phyloP scores from a whole-genome alignment of 2,797 vertebrate species.

The Cyclura pinguis region DNA sequence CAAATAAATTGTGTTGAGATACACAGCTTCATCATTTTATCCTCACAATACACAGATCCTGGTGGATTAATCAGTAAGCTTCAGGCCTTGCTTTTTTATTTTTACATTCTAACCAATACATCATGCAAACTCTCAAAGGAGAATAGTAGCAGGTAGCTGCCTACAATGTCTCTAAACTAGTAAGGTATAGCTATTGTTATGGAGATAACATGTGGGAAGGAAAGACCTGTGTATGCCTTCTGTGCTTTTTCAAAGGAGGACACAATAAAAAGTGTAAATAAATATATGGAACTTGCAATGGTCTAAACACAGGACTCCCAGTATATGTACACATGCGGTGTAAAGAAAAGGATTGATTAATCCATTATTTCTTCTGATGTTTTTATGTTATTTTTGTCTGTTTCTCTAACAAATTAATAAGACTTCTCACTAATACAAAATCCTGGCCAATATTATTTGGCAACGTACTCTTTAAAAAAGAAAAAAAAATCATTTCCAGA shows the following conservation, averaged over 20 bases:
- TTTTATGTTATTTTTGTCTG: not conserved
- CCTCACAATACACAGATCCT: not conserved
- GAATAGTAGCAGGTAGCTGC: not conserved
- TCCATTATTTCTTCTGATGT: not conserved
- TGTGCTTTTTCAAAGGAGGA: not conserved
- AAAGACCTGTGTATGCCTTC: not conserved
- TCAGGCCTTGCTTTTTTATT: not conserved
- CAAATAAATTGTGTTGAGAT: not conserved
- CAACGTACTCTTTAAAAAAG: not conserved
- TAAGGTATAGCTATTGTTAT: not conserved
- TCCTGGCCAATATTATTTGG: not conserved
- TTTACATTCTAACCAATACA: not conserved
- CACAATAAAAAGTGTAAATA: not conserved
- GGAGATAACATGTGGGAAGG: not conserved
- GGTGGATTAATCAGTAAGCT: not conserved
- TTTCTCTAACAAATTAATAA: not conserved
- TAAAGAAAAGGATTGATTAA: not conserved
- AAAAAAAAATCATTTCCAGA: not conserved
- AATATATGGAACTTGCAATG: not conserved
- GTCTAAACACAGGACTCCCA: not conserved
- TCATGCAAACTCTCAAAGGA: not conserved
- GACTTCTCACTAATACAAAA: not conserved
- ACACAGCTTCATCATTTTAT: not conserved
- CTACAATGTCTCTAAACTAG: not conserved
- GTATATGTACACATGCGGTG: not conserved